Evolutionary conservation across 2,888 invertebrate species (phyloP).

Genomic region (Chironomus riparius): DNA sequence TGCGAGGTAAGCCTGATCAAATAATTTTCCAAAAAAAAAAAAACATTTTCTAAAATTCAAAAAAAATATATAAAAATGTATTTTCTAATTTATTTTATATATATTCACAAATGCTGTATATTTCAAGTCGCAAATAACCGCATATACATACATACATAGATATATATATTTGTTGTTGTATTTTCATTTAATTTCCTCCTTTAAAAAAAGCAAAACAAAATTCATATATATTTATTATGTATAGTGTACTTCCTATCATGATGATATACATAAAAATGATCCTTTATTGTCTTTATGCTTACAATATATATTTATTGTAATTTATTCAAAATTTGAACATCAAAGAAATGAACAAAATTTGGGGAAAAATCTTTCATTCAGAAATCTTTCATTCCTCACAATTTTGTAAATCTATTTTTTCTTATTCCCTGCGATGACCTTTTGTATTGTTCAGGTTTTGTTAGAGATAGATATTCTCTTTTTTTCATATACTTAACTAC

Average conservation of each 20-base stretch:
- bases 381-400: background rate
- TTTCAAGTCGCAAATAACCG: background rate
- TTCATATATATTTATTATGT: background rate
- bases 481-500: background rate
- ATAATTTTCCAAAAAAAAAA: constrained; percentile 33
- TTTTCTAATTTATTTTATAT: constrained; percentile 31
- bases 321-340: background rate
- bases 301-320: background rate
- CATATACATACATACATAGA: background rate
- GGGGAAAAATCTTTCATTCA: background rate
- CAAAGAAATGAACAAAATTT: background rate
- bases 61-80: constrained; percentile 14
- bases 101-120: background rate
- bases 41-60: constrained; percentile 31
- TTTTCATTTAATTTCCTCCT: background rate
- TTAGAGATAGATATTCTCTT: background rate
- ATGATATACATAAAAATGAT: background rate
- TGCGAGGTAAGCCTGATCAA: constrained; percentile 29
- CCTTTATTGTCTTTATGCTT: background rate
- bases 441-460: background rate
- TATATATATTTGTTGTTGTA: background rate
- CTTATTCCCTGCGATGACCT: background rate
- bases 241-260: background rate
- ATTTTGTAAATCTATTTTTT: background rate
- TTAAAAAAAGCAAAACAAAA: background rate